These are phyloP conservation scores for Ammodytes marinus DNA, from an alignment of 2,113 vertebrate species.

Conservation along the genomic window DNA sequence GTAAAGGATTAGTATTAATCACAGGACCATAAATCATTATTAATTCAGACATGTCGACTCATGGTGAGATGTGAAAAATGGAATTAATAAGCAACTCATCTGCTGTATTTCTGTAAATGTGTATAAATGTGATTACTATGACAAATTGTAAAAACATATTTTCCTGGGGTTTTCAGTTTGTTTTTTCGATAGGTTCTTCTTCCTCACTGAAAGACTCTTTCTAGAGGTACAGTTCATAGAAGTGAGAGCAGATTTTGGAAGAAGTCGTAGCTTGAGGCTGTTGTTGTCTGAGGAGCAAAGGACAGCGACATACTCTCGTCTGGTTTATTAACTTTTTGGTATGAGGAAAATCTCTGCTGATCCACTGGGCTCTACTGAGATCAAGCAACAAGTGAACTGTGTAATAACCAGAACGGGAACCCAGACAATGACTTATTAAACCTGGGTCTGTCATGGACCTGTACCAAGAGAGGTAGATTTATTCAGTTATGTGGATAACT, in stretches of 20 bases:
- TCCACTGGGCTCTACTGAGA: conserved; percentile 45
- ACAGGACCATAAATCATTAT: not conserved
- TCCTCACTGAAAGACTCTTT: not conserved
- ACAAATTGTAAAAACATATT: too few relatives aligned
- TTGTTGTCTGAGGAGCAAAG: conserved; percentile 31
- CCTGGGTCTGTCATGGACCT: not conserved
- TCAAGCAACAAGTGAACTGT: conserved; percentile 51
- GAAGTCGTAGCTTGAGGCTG: not conserved
- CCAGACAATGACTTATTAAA: conserved; percentile 51
- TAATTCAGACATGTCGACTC: conserved; percentile 12
- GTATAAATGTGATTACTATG: too few relatives aligned
- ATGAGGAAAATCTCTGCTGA: conserved; percentile 67
- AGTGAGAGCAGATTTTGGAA: not conserved
- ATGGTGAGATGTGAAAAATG: conserved; percentile 1
- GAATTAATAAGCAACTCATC: not conserved
- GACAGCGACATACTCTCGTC: conserved; percentile 23
- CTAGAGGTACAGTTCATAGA: not conserved
- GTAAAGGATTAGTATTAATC: conserved; percentile 20
- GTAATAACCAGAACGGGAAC: conserved; percentile 52
- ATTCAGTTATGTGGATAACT: conserved; percentile 5
- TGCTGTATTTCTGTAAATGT: not conserved
- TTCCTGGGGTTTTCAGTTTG: accelerated
- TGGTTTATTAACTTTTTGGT: conserved; percentile 72
- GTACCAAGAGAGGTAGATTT: conserved; percentile 13
- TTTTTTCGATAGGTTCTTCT: not conserved